Conservation (phyloP, 1,140 invertebrate species). For the Drosophila jambulina region DNA sequence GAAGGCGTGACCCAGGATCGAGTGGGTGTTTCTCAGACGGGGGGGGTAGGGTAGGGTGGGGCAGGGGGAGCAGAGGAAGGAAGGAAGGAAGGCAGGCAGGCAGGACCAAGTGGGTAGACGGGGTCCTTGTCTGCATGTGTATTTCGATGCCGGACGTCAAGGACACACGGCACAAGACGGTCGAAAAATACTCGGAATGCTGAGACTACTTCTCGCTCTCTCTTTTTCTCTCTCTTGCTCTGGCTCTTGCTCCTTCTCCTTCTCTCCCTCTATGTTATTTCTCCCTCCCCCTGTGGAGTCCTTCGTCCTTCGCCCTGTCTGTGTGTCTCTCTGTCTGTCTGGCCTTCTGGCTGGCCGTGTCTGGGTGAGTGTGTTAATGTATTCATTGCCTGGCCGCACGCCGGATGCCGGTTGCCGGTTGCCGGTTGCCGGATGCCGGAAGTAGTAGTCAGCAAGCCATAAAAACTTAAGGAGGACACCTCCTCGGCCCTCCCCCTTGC, state of each 20-base stretch:
- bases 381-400: constrained; percentile 67
- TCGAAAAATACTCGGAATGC: constrained; percentile 18
- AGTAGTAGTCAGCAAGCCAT: constrained; percentile 83
- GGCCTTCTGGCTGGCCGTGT: constrained; percentile 25
- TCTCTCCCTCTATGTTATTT: background rate
- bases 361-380: constrained; percentile 76
- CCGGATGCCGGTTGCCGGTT: constrained; percentile 17
- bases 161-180: constrained; percentile 50
- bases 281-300: background rate
- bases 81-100: background rate
- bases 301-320: background rate
- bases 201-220: background rate
- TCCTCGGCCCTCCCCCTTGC: background rate
- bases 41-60: background rate
- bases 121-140: constrained; percentile 36
- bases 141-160: constrained; percentile 65
- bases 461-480: constrained; percentile 76
- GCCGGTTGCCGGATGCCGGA: constrained; percentile 60
- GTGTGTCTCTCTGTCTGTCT: constrained; percentile 9
- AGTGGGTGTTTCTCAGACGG: constrained; percentile 10
- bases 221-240: background rate
- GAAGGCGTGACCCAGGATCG: constrained; percentile 9
- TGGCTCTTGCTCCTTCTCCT: background rate
- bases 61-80: background rate
- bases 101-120: constrained; percentile 8